Conservation (phyloP, 2,113 vertebrate species). For the Calyptomena viridis region DNA sequence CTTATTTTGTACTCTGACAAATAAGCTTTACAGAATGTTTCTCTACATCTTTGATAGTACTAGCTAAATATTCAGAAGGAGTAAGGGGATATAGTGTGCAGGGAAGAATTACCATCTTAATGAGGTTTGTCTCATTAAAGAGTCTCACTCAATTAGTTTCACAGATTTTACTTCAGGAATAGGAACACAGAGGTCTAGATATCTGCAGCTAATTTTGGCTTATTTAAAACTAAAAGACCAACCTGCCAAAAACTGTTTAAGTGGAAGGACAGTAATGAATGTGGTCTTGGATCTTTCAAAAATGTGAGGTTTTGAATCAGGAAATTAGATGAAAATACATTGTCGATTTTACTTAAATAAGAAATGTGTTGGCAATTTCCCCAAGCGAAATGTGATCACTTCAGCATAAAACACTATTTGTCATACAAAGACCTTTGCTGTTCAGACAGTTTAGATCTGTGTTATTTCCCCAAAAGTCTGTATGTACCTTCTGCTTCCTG, state of each 20-base stretch:
- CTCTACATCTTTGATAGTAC: conserved; percentile 13
- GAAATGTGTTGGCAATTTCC: conserved; percentile 3
- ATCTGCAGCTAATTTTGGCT: conserved; percentile 49
- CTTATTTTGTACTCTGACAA: conserved; percentile 12
- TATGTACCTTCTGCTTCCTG: background rate
- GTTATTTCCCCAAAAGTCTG: background rate
- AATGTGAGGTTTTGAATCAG: background rate
- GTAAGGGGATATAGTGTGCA: background rate
- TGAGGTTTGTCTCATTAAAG: conserved; percentile 64
- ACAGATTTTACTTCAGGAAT: conserved; percentile 59
- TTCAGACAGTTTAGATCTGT: background rate
- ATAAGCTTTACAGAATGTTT: conserved; percentile 32
- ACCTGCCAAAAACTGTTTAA: conserved; percentile 42
- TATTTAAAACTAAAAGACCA: conserved; percentile 56
- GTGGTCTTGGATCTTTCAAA: background rate
- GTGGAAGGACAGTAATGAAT: conserved; percentile 4
- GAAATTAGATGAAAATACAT: background rate
- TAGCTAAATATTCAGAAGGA: conserved; percentile 53
- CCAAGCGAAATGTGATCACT: background rate
- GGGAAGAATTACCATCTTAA: conserved; percentile 57
- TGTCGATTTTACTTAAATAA: background rate
- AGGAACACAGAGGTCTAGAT: conserved; percentile 37
- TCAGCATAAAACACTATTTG: background rate
- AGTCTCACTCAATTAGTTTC: conserved; percentile 57
- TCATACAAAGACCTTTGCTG: background rate